A percentile compares a stretch with the other conserved stretches of the same genome.
Evolutionary conservation across 2,797 vertebrate species (phyloP).

Genomic region (Melanogrammus aeglefinus): DNA sequence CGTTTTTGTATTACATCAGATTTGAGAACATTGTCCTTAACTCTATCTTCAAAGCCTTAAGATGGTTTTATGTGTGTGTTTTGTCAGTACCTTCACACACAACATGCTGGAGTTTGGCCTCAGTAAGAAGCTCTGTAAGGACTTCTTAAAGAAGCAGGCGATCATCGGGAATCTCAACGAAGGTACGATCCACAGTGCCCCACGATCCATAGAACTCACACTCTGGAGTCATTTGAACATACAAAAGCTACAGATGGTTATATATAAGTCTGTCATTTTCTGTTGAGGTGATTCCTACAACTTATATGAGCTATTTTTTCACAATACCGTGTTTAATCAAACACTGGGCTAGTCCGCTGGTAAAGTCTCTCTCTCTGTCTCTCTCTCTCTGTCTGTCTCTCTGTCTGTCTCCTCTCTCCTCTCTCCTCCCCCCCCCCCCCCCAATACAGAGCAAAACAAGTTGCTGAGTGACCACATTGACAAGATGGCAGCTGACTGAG

Average conservation of each 20-base stretch:
- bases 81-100: constrained; percentile 89
- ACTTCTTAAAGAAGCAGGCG: constrained; percentile 97
- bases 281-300: background rate
- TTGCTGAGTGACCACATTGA: constrained; percentile 93
- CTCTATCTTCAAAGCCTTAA: background rate
- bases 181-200: constrained; percentile 68
- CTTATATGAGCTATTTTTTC: background rate
- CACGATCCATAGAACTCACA: background rate
- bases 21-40: constrained; percentile 1
- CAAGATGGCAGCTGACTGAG: constrained; percentile 86
- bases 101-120: constrained; percentile 97
- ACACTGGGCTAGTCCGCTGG: background rate
- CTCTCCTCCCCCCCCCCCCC: too few relatives aligned
- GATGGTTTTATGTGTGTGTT: constrained; percentile 3
- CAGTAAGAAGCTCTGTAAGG: constrained; percentile 89
- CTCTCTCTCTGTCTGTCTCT: too few relatives aligned
- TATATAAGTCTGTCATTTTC: background rate
- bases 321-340: background rate
- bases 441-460: constrained; percentile 89
- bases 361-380: background rate
- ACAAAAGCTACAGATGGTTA: background rate
- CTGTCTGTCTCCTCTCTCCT: too few relatives aligned
- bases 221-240: background rate
- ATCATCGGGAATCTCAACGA: constrained; percentile 93
- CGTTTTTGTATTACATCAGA: background rate